Evolutionary conservation across 2,888 invertebrate species (phyloP), one percentile per base, ranked within the genome.

Genomic region (Meta bourneti): DNA sequence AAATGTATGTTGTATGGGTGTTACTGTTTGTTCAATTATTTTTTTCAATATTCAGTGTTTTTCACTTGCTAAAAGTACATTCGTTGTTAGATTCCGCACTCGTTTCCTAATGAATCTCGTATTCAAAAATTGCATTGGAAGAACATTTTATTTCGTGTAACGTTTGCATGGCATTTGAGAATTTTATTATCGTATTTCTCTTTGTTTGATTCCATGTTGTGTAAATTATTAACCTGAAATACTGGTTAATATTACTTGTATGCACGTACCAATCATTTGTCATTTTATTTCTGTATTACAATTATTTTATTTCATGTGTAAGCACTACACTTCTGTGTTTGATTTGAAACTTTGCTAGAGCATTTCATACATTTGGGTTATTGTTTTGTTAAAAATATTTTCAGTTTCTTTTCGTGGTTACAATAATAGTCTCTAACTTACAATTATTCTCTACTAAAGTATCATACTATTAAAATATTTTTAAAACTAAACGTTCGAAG

Each of bases 1-100:
- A 81, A 89, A 89, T 89, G 89, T 82, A 82, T 89, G 82, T 89
- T 89, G 75, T 89, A 54, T 89, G 75, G 54, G 79, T 87, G 79
- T 79, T 87, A 49, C 48, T 74, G 16, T n/a, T 77, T 85, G 75
- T 85, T 75, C 54, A 19, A 49, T 19, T 52, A 11, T 87, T 48
- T 75, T n/a, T 69, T 48, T 61, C 48, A 75, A 34, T 13, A 54
- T 49, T 54, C 7, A 52, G 70, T 80, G 79, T 87, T 51, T 80
- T 70, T 71, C 49, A 86, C 70, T 78, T 70, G 51, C 20, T 79
- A n/a, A 49, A 16, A 49, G 9, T 54, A n/a, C 48, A 77, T 74
- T 61, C 7, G 49, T 51, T 34, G 19, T 19, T 84, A 19, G 75
- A 61, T 48, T 52, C 78, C 54, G 52, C 70, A 77, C 49, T 77